A percentile compares a stretch with the other conserved stretches of the same genome.
phyloP scores from a whole-genome alignment of 2,797 vertebrate genomes.

The Hoplostethus mediterraneus region DNA sequence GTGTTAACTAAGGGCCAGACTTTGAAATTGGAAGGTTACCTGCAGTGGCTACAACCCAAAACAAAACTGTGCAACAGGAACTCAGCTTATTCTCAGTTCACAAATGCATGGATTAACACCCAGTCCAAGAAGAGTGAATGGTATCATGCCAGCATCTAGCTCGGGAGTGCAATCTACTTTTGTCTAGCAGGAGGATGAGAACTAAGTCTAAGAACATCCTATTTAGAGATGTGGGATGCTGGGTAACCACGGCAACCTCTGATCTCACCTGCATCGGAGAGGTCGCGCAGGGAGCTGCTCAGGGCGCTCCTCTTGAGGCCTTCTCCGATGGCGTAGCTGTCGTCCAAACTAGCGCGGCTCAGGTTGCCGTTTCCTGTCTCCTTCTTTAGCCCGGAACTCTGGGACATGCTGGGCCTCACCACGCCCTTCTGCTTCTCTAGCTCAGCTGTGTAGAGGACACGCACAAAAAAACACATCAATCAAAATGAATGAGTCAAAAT shows the following conservation, averaged over 20 bases:
- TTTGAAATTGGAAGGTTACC: constrained; percentile 11
- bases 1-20: not conserved
- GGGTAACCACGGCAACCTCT: constrained; percentile 1
- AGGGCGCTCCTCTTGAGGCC: constrained; percentile 95
- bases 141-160: constrained; percentile 54
- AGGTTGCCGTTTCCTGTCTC: constrained; percentile 92
- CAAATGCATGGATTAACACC: constrained; percentile 1
- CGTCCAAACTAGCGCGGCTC: constrained; percentile 92
- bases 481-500: not conserved
- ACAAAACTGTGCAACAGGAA: constrained; percentile 6
- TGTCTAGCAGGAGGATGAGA: constrained; percentile 11
- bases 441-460: constrained; percentile 86
- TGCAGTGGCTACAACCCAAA: constrained; percentile 5
- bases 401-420: constrained; percentile 92
- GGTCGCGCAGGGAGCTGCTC: constrained; percentile 95
- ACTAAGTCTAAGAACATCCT: not conserved
- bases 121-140: constrained; percentile 1
- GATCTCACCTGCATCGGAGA: constrained; percentile 94
- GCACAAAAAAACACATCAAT: not conserved
- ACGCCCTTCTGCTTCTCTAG: constrained; percentile 97
- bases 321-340: constrained; percentile 93
- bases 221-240: not conserved
- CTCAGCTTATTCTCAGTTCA: constrained; percentile 22
- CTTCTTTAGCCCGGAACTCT: constrained; percentile 92
- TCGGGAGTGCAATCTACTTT: constrained; percentile 29